Conservation (phyloP, 1,140 invertebrate species). For the Chionoecetes opilio region DNA sequence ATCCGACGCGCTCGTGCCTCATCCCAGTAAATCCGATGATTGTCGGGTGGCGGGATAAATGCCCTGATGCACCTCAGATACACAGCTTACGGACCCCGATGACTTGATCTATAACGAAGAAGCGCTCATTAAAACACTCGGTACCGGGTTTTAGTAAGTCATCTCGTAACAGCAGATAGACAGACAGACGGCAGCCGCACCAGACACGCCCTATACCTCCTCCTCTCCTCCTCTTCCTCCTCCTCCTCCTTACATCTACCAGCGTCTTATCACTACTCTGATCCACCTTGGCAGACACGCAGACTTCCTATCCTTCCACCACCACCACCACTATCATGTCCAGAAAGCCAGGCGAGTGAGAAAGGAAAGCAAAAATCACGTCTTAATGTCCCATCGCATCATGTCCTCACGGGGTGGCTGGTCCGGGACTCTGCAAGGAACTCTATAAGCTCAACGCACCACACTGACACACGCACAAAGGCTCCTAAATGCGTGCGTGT, state of each 20-base stretch:
- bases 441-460: too few relatives aligned
- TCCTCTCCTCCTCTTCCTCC: too few relatives aligned
- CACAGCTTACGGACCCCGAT: background rate
- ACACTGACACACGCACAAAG: too few relatives aligned
- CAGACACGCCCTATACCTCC: background rate
- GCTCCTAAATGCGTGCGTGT: too few relatives aligned
- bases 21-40: conserved; percentile 57
- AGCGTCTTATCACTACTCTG: background rate
- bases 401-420: too few relatives aligned
- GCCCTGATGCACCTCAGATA: conserved; percentile 52
- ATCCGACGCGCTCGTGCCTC: conserved; percentile 6
- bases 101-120: conserved; percentile 59
- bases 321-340: background rate
- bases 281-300: background rate
- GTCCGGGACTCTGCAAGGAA: too few relatives aligned
- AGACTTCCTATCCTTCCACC: background rate
- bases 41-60: conserved; percentile 42
- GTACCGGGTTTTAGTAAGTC: conserved; percentile 44
- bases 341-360: background rate
- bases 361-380: background rate
- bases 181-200: conserved; percentile 25
- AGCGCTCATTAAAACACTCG: conserved; percentile 51
- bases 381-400: too few relatives aligned
- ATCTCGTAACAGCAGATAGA: background rate
- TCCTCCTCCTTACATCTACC: too few relatives aligned